phyloP scores from a whole-genome alignment of 2,888 invertebrate genomes.

The Adelognathus sp. region DNA sequence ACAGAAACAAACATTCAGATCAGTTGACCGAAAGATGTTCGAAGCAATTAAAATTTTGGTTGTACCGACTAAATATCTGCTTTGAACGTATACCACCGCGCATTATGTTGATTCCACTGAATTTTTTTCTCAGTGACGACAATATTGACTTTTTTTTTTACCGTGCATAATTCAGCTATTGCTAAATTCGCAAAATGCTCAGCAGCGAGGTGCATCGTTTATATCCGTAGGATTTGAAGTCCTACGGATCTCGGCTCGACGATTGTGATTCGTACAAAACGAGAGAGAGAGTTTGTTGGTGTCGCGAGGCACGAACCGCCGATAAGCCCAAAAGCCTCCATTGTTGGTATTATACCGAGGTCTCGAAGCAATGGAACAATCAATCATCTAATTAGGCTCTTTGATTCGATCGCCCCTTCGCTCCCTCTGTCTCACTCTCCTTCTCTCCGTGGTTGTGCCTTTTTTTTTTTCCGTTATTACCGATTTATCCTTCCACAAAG shows the following conservation, averaged over 20 bases:
- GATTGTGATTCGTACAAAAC: conserved; percentile 28
- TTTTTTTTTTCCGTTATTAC: too few relatives aligned
- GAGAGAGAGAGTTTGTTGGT: conserved; percentile 65
- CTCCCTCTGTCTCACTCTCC: conserved; percentile 7
- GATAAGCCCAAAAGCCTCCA: conserved; percentile 69
- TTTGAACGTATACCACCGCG: too few relatives aligned
- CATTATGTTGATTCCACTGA: too few relatives aligned
- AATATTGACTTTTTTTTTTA: too few relatives aligned
- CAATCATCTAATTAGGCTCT: conserved; percentile 77
- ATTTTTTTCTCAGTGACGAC: too few relatives aligned
- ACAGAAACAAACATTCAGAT: too few relatives aligned
- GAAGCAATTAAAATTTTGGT: too few relatives aligned
- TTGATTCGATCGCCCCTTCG: conserved; percentile 59
- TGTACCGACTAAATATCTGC: too few relatives aligned
- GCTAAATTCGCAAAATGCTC: too few relatives aligned
- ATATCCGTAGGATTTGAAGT: background rate
- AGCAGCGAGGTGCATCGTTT: background rate
- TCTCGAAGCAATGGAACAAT: conserved; percentile 72
- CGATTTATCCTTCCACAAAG: conserved; percentile 14
- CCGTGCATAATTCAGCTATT: too few relatives aligned
- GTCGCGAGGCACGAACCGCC: conserved; percentile 63
- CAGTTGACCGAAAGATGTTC: too few relatives aligned
- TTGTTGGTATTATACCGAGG: conserved; percentile 64
- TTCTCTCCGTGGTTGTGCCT: too few relatives aligned
- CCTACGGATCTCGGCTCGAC: background rate